A percentile compares a stretch with the other conserved stretches of the same genome.
Conservation (phyloP, 2,113 vertebrate species). For the Dromiciops gliroides region DNA sequence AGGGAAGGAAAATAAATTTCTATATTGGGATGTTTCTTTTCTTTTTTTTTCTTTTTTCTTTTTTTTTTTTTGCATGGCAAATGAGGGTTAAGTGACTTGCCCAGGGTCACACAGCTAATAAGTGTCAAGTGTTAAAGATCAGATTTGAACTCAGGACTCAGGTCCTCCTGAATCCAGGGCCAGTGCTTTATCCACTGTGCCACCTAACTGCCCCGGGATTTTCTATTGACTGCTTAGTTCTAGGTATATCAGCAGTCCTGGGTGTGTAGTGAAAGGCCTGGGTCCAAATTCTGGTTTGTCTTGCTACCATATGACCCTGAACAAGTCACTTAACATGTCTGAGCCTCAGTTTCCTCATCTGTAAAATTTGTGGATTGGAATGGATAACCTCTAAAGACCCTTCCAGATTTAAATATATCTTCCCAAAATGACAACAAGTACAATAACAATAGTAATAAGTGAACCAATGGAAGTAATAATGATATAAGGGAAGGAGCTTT, state of each 20-base stretch:
- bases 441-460: neutral
- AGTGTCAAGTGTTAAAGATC: too few species aligned
- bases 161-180: too few species aligned
- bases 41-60: too few species aligned
- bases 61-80: too few species aligned
- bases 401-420: neutral
- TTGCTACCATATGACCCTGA: neutral
- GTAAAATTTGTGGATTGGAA: neutral
- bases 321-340: neutral
- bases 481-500: neutral
- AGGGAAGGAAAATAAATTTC: neutral
- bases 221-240: slow-evolving; percentile 22
- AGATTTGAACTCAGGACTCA: too few species aligned
- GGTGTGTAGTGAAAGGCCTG: neutral
- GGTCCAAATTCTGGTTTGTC: neutral
- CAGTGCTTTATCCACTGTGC: too few species aligned
- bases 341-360: neutral
- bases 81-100: too few species aligned
- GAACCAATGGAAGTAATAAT: neutral
- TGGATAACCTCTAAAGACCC: neutral
- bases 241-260: neutral
- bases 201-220: too few species aligned
- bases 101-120: too few species aligned
- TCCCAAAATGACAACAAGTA: neutral
- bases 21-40: too few species aligned